These are phyloP conservation scores for Scatophagus argus DNA, from an alignment of 2,113 vertebrate genomes.

Conservation along the genomic window DNA sequence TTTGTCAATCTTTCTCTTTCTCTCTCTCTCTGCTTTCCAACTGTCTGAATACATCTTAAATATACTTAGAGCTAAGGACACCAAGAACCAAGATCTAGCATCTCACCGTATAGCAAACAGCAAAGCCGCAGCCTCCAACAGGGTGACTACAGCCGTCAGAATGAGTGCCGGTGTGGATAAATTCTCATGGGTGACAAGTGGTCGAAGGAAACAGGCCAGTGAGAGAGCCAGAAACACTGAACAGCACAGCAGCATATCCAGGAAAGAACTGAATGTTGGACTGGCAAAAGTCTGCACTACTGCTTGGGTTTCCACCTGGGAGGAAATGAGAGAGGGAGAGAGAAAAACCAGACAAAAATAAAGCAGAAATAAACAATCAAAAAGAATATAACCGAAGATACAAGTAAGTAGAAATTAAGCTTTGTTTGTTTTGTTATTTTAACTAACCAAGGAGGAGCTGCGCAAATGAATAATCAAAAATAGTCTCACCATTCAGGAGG, in stretches of 20 bases:
- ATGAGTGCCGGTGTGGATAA: conserved; percentile 83
- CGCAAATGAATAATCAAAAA: not conserved
- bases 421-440: no score
- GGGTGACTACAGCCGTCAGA: conserved; percentile 84
- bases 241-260: conserved; percentile 94
- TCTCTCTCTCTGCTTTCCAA: conserved; percentile 3
- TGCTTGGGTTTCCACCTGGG: conserved; percentile 79
- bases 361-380: not conserved
- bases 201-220: conserved; percentile 92
- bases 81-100: not conserved
- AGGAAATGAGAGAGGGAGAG: not conserved
- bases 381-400: not conserved
- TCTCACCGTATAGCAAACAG: conserved; percentile 91
- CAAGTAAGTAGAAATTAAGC: not conserved
- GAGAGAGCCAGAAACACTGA: conserved; percentile 93
- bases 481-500: not conserved
- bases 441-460: not conserved
- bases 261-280: conserved; percentile 94
- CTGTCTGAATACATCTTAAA: not conserved
- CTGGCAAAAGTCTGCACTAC: conserved; percentile 94
- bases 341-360: not conserved
- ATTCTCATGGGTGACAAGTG: conserved; percentile 73
- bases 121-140: conserved; percentile 90
- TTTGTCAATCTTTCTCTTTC: no score
- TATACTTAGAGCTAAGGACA: not conserved